Evolutionary conservation across 2,797 vertebrate genomes (phyloP), one percentile per base, ranked within the genome.

Genomic region (Trematomus bernacchii): DNA sequence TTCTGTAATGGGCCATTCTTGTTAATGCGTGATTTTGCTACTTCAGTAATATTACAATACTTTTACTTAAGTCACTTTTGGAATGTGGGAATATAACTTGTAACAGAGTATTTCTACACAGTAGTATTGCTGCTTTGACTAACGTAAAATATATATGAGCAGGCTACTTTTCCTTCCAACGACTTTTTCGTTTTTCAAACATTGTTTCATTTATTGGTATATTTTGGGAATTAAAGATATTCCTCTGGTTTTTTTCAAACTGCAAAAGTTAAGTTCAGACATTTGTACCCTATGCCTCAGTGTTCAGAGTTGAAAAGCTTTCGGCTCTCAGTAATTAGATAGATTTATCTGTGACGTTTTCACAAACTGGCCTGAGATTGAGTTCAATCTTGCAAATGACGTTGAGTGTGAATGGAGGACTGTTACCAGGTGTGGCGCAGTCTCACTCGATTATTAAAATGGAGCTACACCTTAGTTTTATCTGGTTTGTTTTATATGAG

Each of bases 381-480:
- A 57, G 6, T 66, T 68, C 16, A 71, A 14, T 74, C 61, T 76
- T 10, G 57, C 2, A 67, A 54, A 37, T 62, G 27, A 76, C 0
- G 2, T 3, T 16, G 33, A 51, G 48, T 23, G 13, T 73, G 79
- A 82, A 78, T 67, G 42, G 52, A 66, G 37, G 21, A 60, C 63
- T 75, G 71, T 77, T 66, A 68, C 59, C 76, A 88, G 87, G 88
- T 90, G 87, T 88, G 89, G 47, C 58, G 10, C 18, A 44, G 43
- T 37, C 53, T 13, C 16, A 66, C 74, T 55, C 64, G 66, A 15
- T 82, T 73, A 79, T 92, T 80, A 85, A 23, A 63, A 19, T 44
- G 42, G 55, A 55, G 76, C 77, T 90, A 79, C 89, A 74, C 89
- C 92, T 87, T 50, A 46, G 55, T 76, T 90, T 87, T 75, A 85